Evolutionary conservation across 2,888 invertebrate genomes (phyloP), one percentile per base, ranked within the genome.

Genomic region (Eurytoma adleriae): DNA sequence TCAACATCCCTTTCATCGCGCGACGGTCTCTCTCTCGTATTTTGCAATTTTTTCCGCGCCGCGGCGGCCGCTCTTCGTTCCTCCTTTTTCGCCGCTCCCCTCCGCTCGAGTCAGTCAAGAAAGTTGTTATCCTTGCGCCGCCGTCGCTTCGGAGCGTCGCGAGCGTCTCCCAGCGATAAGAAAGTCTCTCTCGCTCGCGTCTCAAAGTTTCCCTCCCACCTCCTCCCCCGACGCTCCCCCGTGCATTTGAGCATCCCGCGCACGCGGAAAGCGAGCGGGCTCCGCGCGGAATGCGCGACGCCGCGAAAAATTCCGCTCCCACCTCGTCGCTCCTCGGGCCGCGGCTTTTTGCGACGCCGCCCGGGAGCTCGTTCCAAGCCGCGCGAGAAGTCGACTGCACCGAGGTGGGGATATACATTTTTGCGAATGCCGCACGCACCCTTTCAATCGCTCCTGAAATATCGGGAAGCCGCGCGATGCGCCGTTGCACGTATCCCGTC

Each of bases 111-210:
- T 18, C 59, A 71, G 67, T 72, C 73, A 77, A 77, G 77, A 80
- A 80, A 80, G 80, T 80, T 80, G 80, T 80, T 80, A 80, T 80
- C 80, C 80, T 80, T 80, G 80, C 76, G 50, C 40, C 52, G 30
- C 24, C 62, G 62, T 16, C 30, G 72, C 70, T 56, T 56, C 56
- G 67, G 72, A 80, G 62, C 54, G 57, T 57, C 67, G 72, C 66
- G 54, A 68, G 48, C 59, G 20, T 62, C n/a, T 3, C 13, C 18
- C 62, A 20, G 50, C 71, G 79, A 79, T 79, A 79, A 79, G 76
- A 80, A 72, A 72, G 71, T 80, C 67, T 76, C 75, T 69, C 66
- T 78, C 61, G 62, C 61, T 79, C 54, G 3, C 54, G n/a, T 69
- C 62, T 52, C 24, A 56, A 67, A 71, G 67, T 72, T 59, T 20